Evolutionary conservation across 2,888 invertebrate species (phyloP), one percentile per base, ranked within the genome.

Genomic region (Spatulosminthurus flaviceps): DNA sequence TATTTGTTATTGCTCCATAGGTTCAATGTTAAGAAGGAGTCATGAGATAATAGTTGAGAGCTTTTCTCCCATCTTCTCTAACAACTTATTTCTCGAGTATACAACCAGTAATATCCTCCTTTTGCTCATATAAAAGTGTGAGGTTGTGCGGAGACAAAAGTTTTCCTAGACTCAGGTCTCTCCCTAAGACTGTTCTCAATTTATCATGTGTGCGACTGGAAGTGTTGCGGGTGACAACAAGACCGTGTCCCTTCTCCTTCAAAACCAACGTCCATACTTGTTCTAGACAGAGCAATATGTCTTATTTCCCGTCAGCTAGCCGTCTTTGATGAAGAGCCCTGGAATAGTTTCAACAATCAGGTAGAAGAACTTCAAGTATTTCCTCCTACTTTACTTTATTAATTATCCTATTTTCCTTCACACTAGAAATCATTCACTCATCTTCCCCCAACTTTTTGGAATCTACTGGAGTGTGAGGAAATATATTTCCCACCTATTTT

Each of bases 261-360:
- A 19, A 2, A 19, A 5, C 51, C 51, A 51, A 5, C 51, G n/a
- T n/a, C n/a, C n/a, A n/a, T n/a, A n/a, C 51, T 51, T 9, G 9
- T 51, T 1, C 51, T 51, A 51, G 51, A 51, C 51, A 51, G 51
- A 51, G 51, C 51, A 51, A 51, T 51, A 51, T 51, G 51, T 51
- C 51, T 51, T 51, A 4, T 16, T 13, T 2, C 19, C 16, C 51
- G 51, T 51, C 19, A 51, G 7, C 5, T 2, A 51, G 7, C n/a
- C 51, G 5, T 51, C 51, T 51, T 51, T 51, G 51, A 51, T 51
- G 51, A 51, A 51, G 19, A 51, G n/a, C 51, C n/a, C 51, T 4
- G n/a, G n/a, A n/a, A n/a, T 2, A 51, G 19, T 51, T n/a, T 51
- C 51, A 19, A 34, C 34, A 34, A 34, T 34, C 34, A 34, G 34